These are phyloP conservation scores for Sparidentex hasta DNA, from an alignment of 2,797 vertebrate species.

Conservation along the genomic window DNA sequence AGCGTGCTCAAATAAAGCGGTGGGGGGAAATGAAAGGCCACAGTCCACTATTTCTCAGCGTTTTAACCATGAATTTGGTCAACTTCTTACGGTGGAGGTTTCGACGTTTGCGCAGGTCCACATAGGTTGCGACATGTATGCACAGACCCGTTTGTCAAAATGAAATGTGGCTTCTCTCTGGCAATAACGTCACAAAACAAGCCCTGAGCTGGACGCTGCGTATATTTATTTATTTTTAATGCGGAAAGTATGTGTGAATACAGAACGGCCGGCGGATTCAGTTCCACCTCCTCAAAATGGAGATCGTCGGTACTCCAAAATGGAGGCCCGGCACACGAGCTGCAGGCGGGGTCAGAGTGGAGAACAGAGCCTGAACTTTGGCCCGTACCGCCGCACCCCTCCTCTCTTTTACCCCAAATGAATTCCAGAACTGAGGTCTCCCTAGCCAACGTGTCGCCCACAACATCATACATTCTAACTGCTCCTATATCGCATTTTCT, in stretches of 20 bases:
- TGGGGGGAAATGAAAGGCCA: too few relatives aligned
- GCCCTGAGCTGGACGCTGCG: neutral
- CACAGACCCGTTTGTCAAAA: neutral
- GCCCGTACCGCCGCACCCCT: slow-evolving; percentile 69
- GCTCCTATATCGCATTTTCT: neutral
- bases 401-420: slow-evolving; percentile 60
- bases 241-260: neutral
- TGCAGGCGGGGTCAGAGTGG: slow-evolving; percentile 74
- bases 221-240: neutral
- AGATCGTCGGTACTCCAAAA: slow-evolving; percentile 74
- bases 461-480: neutral
- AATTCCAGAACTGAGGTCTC: slow-evolving; percentile 65
- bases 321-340: slow-evolving; percentile 75
- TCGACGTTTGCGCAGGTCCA: too few relatives aligned
- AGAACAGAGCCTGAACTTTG: slow-evolving; percentile 83
- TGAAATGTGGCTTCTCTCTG: neutral
- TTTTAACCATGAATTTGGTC: neutral
- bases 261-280: neutral
- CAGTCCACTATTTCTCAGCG: too few relatives aligned
- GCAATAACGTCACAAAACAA: accelerated
- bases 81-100: neutral
- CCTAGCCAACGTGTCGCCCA: slow-evolving; percentile 4
- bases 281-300: slow-evolving; percentile 66
- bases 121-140: too few relatives aligned
- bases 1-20: neutral